A percentile compares a stretch with the other conserved stretches of the same genome.
These are phyloP conservation scores for Pachyramphus minor DNA, from an alignment of 2,113 vertebrate genomes.

Conservation along the genomic window DNA sequence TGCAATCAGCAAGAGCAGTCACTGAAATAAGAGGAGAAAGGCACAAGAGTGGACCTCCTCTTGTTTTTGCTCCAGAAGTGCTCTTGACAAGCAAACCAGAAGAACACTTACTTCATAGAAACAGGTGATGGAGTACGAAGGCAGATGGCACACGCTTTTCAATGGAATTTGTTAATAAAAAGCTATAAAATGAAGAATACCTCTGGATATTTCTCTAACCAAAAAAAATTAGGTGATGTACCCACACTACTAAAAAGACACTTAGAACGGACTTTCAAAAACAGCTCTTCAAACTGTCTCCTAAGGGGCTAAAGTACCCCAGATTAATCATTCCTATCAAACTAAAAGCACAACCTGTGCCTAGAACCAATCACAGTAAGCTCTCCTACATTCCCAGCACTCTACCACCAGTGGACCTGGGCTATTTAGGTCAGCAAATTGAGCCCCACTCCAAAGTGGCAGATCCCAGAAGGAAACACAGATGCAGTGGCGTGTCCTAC, in stretches of 20 bases:
- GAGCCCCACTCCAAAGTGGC: neutral
- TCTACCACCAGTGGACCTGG: neutral
- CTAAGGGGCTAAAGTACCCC: neutral
- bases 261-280: neutral
- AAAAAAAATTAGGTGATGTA: neutral
- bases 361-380: neutral
- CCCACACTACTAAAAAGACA: neutral
- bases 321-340: neutral
- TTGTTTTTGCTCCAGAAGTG: neutral
- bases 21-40: neutral
- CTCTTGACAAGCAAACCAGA: neutral
- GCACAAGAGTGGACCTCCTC: neutral
- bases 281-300: neutral
- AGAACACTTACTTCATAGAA: neutral
- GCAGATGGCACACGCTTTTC: neutral
- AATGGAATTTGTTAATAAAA: neutral
- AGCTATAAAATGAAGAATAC: neutral
- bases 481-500: rapidly evolving
- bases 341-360: neutral
- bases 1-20: neutral
- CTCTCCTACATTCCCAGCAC: neutral
- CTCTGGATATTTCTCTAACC: neutral
- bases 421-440: neutral
- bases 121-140: neutral
- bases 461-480: neutral